A percentile compares a stretch with the other conserved stretches of the same genome.
These are phyloP conservation scores for Zele albiditarsus DNA, from an alignment of 2,888 invertebrate species.

Conservation along the genomic window DNA sequence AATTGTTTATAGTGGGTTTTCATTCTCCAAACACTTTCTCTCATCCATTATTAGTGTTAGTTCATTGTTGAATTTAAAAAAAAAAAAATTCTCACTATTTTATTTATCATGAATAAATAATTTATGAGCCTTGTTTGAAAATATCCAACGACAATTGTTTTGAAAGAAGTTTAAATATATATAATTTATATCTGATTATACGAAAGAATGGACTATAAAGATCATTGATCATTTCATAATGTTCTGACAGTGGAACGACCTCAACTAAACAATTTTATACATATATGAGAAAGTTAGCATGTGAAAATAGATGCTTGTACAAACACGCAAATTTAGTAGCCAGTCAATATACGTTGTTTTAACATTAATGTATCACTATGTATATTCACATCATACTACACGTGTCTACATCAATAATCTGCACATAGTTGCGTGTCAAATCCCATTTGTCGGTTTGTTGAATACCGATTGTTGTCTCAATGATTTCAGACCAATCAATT, in stretches of 20 bases:
- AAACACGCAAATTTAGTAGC: slow-evolving; percentile 32
- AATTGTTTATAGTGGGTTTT: background rate
- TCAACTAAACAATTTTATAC: background rate
- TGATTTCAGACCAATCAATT: slow-evolving; percentile 19
- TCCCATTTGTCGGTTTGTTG: slow-evolving; percentile 28
- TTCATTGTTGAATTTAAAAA: background rate
- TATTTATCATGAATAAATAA: background rate
- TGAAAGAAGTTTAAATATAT: background rate
- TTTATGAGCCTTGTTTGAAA: background rate
- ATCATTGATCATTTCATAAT: background rate
- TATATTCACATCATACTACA: slow-evolving; percentile 11
- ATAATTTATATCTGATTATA: slow-evolving; percentile 6
- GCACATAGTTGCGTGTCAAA: slow-evolving; percentile 28
- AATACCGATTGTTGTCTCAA: slow-evolving; percentile 24
- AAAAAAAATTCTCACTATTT: background rate
- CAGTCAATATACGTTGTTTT: slow-evolving; percentile 28
- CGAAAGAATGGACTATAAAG: background rate
- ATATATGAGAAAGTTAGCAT: background rate
- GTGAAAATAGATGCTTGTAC: slow-evolving; percentile 14
- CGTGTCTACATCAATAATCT: slow-evolving; percentile 12
- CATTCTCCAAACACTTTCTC: background rate
- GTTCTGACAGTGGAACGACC: slow-evolving; percentile 22
- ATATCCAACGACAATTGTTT: background rate
- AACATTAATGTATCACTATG: slow-evolving; percentile 16
- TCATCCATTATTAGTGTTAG: background rate